Evolutionary conservation across 2,888 invertebrate genomes (phyloP).

Genomic region (Tiliacea citrago): DNA sequence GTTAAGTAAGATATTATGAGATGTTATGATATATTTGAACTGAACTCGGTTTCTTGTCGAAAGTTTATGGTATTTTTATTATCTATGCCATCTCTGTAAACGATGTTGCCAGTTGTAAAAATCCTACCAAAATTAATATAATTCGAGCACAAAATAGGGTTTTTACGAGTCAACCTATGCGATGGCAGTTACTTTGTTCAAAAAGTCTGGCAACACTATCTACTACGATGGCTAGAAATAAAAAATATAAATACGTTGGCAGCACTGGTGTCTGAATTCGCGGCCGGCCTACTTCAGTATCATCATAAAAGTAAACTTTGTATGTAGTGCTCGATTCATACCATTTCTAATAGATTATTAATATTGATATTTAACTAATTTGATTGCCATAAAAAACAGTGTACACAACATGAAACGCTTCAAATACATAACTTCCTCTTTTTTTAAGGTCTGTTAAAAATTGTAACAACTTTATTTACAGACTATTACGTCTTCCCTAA

Average conservation of each 20-base stretch:
- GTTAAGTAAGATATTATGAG: neutral
- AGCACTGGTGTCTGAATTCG: slow-evolving; percentile 53
- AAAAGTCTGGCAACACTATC: slow-evolving; percentile 23
- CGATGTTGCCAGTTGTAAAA: slow-evolving; percentile 32
- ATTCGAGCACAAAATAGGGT: slow-evolving; percentile 27
- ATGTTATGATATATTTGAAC: slow-evolving; percentile 26
- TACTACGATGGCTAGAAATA: slow-evolving; percentile 6
- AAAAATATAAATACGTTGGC: slow-evolving; percentile 6
- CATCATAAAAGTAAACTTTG: slow-evolving; percentile 45
- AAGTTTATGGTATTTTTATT: slow-evolving; percentile 23
- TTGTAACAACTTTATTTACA: too few relatives aligned
- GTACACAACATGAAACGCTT: neutral
- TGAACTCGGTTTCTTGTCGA: slow-evolving; percentile 18
- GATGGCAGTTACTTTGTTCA: neutral
- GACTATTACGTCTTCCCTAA: too few relatives aligned
- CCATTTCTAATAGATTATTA: slow-evolving; percentile 30
- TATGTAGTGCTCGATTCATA: slow-evolving; percentile 53
- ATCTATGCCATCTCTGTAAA: neutral
- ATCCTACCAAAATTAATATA: neutral
- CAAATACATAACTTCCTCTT: neutral
- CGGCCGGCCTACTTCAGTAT: slow-evolving; percentile 55
- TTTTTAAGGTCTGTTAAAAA: neutral
- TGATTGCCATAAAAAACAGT: neutral
- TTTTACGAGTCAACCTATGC: neutral
- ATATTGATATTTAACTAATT: slow-evolving; percentile 38